Percentiles rank a stretch among this genome's conserved stretches.
phyloP scores from a whole-genome alignment of 2,888 invertebrate species.

The Tachina grossa region DNA sequence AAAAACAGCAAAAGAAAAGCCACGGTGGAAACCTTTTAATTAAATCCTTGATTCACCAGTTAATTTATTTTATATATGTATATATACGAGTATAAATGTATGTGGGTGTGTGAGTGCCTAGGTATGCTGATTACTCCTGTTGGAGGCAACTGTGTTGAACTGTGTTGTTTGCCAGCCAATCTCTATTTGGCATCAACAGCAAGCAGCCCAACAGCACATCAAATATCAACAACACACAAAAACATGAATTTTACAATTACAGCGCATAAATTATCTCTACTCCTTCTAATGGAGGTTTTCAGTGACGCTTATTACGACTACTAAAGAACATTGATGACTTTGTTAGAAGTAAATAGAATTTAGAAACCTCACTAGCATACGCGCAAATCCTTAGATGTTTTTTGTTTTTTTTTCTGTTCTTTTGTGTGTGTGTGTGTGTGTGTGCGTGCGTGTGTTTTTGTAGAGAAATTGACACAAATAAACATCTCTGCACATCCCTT shows the following conservation, averaged over 20 bases:
- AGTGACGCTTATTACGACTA: not conserved
- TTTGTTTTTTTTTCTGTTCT: too few species aligned
- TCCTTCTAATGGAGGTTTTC: not conserved
- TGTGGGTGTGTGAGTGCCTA: slow-evolving; percentile 1
- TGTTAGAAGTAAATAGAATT: slow-evolving; percentile 36
- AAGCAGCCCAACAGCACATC: slow-evolving; percentile 6
- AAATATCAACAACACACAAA: slow-evolving; percentile 33
- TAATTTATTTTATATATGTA: slow-evolving; percentile 64
- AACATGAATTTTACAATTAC: slow-evolving; percentile 50
- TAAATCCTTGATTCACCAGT: slow-evolving; percentile 65
- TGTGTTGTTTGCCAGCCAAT: slow-evolving; percentile 29
- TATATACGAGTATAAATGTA: not conserved
- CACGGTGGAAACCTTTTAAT: slow-evolving; percentile 57
- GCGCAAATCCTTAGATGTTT: not conserved
- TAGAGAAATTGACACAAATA: slow-evolving; percentile 36
- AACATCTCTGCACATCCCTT: slow-evolving; percentile 1
- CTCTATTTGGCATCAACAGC: not conserved
- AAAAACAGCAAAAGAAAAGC: slow-evolving; percentile 39
- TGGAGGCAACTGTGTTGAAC: slow-evolving; percentile 11
- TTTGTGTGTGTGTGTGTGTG: slow-evolving; percentile 1
- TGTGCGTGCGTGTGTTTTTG: slow-evolving; percentile 6
- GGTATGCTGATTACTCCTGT: not conserved
- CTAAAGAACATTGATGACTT: slow-evolving; percentile 61
- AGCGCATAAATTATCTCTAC: slow-evolving; percentile 44
- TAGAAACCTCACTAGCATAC: not conserved